Evolutionary conservation across 2,113 vertebrate species (phyloP), one percentile per base, ranked within the genome.

Genomic region (Toxostoma redivivum): DNA sequence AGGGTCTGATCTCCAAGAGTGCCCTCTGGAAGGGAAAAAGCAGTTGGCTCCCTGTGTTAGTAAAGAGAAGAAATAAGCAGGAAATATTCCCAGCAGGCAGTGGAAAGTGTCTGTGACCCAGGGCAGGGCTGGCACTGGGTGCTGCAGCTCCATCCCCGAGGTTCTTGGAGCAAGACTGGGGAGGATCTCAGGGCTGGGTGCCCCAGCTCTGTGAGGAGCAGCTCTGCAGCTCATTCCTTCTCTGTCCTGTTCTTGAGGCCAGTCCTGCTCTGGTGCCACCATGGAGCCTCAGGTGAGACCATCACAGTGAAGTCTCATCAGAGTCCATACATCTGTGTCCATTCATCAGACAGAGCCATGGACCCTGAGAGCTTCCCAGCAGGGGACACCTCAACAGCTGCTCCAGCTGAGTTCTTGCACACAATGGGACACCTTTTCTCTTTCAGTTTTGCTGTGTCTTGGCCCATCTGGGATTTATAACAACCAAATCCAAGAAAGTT

Each of bases 301-400:
- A 19, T 31, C 2, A 0, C 3, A 0, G 10, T 12, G 70, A 57
- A 70, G 10, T 13, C 66, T 45, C 22, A 11, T 20, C 40, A 16
- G 23, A 31, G 25, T 65, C 51, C 14, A 1, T 8, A 15, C 0
- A 0, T 50, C 4, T 42, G 35, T 45, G 5, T 61, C 3, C 44
- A 23, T 22, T 4, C 33, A 9, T 56, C n/a, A 72, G 27, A 61
- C 35, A 60, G 35, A 90, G 9, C 12, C 33, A 35, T 0, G 6
- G 37, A 9, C 30, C 23, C 17, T 10, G 13, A 70, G 45, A 71
- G 23, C 37, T 45, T 74, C 47, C 50, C 47, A 66, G 48, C 45
- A 45, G 20, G 38, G 47, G 7, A n/a, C 50, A 57, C 14, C 19
- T 47, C 61, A 56, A 18, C 24, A 86, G 40, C 27, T 82, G 38